These are phyloP conservation scores for Noturus placidus DNA, from an alignment of 2,113 vertebrate genomes.

Conservation along the genomic window DNA sequence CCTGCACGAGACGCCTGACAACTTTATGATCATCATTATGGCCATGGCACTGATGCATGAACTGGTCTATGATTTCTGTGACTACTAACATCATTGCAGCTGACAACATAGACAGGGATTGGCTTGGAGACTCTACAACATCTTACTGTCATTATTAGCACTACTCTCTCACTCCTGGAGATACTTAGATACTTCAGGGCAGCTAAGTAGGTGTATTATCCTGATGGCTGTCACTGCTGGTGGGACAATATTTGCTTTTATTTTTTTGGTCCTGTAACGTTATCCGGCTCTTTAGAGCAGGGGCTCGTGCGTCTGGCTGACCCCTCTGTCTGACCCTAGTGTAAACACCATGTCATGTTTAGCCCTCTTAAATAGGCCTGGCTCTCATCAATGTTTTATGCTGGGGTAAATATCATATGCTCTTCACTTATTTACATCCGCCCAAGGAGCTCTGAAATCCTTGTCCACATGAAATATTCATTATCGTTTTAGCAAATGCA, in stretches of 20 bases:
- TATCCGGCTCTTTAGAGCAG: constrained; percentile 73
- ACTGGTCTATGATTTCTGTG: constrained; percentile 4
- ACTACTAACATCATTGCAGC: neutral
- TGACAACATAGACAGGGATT: constrained; percentile 3
- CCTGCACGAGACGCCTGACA: neutral
- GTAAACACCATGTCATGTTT: constrained; percentile 80
- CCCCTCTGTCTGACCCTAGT: constrained; percentile 77
- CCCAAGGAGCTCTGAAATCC: constrained; percentile 73
- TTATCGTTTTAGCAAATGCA: constrained; percentile 75
- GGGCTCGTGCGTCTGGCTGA: constrained; percentile 74
- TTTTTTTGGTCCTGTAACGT: constrained; percentile 56
- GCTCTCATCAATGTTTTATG: constrained; percentile 80
- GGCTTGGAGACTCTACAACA: neutral
- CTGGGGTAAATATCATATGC: constrained; percentile 80
- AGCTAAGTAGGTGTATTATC: constrained; percentile 44
- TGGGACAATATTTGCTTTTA: constrained; percentile 51
- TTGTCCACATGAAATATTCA: constrained; percentile 82
- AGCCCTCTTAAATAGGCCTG: constrained; percentile 78
- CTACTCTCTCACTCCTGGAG: neutral
- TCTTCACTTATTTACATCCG: constrained; percentile 84
- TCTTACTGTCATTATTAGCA: neutral
- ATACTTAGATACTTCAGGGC: constrained; percentile 27
- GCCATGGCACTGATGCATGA: constrained; percentile 13
- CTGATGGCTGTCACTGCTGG: constrained; percentile 50
- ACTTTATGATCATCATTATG: constrained; percentile 31